Base-by-base conservation (phyloP, 1,140 invertebrate species). In the Pseudomyrmex sp. region DNA sequence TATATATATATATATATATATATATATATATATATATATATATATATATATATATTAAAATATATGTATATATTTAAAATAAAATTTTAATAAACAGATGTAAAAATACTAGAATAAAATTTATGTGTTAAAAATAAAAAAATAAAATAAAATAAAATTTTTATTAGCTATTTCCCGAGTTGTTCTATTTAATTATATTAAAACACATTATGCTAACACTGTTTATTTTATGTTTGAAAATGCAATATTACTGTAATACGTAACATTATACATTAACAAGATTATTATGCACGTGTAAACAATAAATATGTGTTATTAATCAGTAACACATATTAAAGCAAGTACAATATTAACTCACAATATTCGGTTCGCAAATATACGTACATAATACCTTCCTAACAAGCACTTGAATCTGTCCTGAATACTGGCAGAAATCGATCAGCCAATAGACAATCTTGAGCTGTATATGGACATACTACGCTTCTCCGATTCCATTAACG, bases 401-500 rank as follows among this genome's bases (percentile, higher is more conserved):
- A 26, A 79, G 35, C 66, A 80, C 7, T 59, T 70, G 44, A 80
- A 80, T 70, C 20, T 59, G 15, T 69, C n/a, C 7, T 35, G 23
- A 72, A 72, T 80, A 48, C 35, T 59, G 59, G 10, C 35, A 13
- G 54, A 80, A 20, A 80, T 80, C 76, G 76, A 80, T 80, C 66
- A 77, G 12, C 13, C 74, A 66, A 66, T 48, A n/a, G 62, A 7
- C 54, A 79, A 46, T 12, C 44, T 80, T 61, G 70, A 63, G n/a
- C 12, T 18, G 59, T 18, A 75, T 62, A 58, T 82, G 58, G 59
- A 54, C 70, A 82, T 72, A 18, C 65, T 72, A 44, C 70, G 72
- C 66, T 70, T 66, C 54, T 65, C 65, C 73, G 69, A 84, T 87
- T 69, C 73, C 80, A 70, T 83, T 87, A 87, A 87, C 84, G 72